Evolutionary conservation across 2,797 vertebrate species (phyloP).

Genomic region (Aulostomus chinensis): DNA sequence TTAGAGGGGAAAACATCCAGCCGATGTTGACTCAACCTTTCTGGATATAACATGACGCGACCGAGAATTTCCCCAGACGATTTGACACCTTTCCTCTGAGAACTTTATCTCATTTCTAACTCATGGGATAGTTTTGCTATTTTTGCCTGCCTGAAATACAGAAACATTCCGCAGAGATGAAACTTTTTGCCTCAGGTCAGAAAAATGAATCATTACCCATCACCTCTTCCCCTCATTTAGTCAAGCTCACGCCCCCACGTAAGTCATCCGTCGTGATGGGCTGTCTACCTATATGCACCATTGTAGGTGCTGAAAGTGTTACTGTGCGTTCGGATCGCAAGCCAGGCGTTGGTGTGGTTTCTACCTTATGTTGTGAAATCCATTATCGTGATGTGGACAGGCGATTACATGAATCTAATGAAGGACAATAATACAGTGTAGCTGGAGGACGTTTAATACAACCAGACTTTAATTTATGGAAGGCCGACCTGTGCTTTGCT

Average conservation of each 20-base stretch:
- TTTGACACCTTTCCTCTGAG: slow-evolving; percentile 6
- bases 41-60: not conserved
- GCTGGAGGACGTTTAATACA: no score
- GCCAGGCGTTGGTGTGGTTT: no score
- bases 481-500: not conserved
- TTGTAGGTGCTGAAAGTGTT: no score
- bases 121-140: not conserved
- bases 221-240: slow-evolving; percentile 32
- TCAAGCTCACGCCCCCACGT: no score
- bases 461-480: no score
- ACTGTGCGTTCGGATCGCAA: no score
- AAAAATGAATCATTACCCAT: slow-evolving; percentile 39
- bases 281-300: no score
- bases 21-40: not conserved
- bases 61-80: not conserved
- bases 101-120: slow-evolving; percentile 6
- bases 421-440: no score
- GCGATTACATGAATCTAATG: no score
- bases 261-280: no score
- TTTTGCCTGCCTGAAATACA: slow-evolving; percentile 6
- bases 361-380: no score
- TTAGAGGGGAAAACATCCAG: not conserved
- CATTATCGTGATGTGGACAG: no score
- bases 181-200: slow-evolving; percentile 23
- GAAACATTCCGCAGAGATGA: not conserved